Percentiles rank a stretch among this genome's conserved stretches.
These are phyloP conservation scores for Hystrix brachyura DNA, from an alignment of 2,113 vertebrate genomes.

Conservation along the genomic window DNA sequence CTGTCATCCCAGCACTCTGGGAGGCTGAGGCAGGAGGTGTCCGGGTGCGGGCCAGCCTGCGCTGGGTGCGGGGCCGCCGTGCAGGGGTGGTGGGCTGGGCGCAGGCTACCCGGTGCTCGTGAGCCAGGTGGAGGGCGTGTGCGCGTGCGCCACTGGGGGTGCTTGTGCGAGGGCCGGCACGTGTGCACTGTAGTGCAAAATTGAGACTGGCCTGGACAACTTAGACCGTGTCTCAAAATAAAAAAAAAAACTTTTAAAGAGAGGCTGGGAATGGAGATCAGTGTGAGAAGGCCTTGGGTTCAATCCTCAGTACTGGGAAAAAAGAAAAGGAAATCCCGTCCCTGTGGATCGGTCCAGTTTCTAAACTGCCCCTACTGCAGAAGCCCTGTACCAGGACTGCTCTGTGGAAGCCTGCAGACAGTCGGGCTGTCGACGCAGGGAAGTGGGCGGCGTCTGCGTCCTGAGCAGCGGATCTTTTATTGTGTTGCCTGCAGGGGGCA, in stretches of 20 bases:
- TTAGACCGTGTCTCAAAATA: not conserved
- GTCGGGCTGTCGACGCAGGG: not conserved
- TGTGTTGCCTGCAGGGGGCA: slow-evolving; percentile 91
- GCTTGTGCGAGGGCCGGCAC: too few relatives aligned
- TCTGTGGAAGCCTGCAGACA: fast-evolving
- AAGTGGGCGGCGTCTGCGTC: fast-evolving
- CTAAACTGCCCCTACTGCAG: not conserved
- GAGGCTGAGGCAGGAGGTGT: not conserved
- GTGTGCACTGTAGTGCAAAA: not conserved
- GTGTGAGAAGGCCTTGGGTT: not conserved
- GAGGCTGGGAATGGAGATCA: not conserved
- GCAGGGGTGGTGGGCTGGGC: not conserved
- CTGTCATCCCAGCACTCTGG: not conserved
- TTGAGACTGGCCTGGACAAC: not conserved
- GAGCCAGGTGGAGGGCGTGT: too few relatives aligned
- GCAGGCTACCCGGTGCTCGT: too few relatives aligned
- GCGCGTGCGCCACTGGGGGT: too few relatives aligned
- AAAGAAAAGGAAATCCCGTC: too few relatives aligned
- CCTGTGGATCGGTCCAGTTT: not conserved
- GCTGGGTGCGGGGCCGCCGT: too few relatives aligned
- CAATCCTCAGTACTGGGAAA: not conserved
- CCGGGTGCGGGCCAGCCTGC: too few relatives aligned
- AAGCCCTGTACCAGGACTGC: not conserved
- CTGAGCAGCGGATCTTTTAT: too few relatives aligned
- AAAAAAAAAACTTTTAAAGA: not conserved